These are phyloP conservation scores for Emmelina monodactyla DNA, from an alignment of 2,888 invertebrate species.

Conservation along the genomic window DNA sequence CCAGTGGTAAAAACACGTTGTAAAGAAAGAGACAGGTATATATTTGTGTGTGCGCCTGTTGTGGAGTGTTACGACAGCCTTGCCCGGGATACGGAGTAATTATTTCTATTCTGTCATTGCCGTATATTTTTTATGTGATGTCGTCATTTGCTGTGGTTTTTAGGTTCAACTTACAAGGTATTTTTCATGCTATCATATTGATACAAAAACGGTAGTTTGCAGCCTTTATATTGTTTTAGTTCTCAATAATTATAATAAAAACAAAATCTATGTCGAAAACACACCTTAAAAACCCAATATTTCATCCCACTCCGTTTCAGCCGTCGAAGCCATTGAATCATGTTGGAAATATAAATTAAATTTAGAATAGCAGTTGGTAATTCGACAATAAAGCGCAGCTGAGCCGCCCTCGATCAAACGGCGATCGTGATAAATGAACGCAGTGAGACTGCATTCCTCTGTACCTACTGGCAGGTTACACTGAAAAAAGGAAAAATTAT, in stretches of 20 bases:
- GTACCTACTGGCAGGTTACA: no score
- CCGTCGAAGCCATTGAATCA: no score
- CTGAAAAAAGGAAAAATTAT: no score
- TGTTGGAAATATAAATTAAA: constrained; percentile 48
- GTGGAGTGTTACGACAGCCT: constrained; percentile 30
- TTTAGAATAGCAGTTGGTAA: constrained; percentile 49
- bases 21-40: constrained; percentile 33
- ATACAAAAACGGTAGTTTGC: no score
- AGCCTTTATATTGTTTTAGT: no score
- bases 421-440: constrained; percentile 63
- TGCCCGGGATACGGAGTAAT: constrained; percentile 66
- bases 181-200: no score
- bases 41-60: constrained; percentile 27
- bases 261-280: no score
- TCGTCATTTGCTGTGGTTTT: constrained; percentile 27
- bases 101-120: constrained; percentile 66
- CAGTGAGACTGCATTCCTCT: constrained; percentile 61
- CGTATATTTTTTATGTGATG: constrained; percentile 58
- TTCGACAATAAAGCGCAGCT: constrained; percentile 64
- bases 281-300: no score
- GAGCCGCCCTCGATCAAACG: constrained; percentile 58
- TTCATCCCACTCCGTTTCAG: no score
- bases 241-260: no score
- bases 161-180: no score
- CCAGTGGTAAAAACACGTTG: constrained; percentile 16